Conservation (phyloP, 2,113 vertebrate species). For the Anas platyrhynchos region DNA sequence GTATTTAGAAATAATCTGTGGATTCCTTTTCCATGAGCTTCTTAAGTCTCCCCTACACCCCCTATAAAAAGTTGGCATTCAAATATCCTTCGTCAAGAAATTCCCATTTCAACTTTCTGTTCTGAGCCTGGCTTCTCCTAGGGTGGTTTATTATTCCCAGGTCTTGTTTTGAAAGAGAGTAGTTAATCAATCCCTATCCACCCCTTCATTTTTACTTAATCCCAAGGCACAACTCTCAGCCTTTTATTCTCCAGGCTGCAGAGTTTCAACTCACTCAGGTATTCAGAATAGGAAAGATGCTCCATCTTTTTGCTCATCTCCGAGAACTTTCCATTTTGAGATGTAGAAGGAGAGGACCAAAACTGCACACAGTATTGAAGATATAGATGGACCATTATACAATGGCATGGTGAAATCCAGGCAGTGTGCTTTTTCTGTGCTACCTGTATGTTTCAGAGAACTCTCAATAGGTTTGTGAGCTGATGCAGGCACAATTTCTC, state of each 20-base stretch:
- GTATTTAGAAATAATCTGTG: not conserved
- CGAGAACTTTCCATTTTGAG: not conserved
- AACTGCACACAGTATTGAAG: rapidly evolving
- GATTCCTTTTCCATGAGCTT: not conserved
- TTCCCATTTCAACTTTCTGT: not conserved
- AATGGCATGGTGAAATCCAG: not conserved
- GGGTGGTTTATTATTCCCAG: not conserved
- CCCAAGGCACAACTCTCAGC: not conserved
- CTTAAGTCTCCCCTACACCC: not conserved
- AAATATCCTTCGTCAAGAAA: not conserved
- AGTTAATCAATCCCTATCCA: not conserved
- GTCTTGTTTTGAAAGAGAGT: not conserved
- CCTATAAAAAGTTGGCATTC: not conserved
- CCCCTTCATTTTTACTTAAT: not conserved
- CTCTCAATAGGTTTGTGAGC: not conserved
- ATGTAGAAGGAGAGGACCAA: not conserved
- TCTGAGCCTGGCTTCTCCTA: not conserved
- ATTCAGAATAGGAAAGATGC: not conserved
- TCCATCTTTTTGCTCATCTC: not conserved
- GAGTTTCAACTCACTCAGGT: not conserved
- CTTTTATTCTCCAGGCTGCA: not conserved
- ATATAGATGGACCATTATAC: not conserved
- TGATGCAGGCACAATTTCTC: not conserved
- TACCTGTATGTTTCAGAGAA: not conserved
- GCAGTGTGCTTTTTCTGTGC: not conserved